A percentile compares a stretch with the other conserved stretches of the same genome.
Evolutionary conservation across 2,888 invertebrate species (phyloP).

Genomic region (Ophonus ardosiacus): DNA sequence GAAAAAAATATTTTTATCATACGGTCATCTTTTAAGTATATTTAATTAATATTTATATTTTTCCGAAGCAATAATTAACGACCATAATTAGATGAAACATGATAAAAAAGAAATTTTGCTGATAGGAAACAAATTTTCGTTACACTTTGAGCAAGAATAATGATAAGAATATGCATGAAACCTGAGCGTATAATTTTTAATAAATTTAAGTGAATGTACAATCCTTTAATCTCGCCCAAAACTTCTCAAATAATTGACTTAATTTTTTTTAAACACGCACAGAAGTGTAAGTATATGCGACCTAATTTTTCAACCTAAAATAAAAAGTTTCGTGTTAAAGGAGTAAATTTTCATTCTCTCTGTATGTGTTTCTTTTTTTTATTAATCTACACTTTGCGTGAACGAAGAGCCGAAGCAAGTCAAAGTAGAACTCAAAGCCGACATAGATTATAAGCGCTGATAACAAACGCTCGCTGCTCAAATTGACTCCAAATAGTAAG

Average conservation of each 20-base stretch:
- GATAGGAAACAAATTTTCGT: background rate
- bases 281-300: conserved; percentile 30
- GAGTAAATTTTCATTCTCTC: conserved; percentile 55
- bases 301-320: conserved; percentile 58
- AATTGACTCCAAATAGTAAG: conserved; percentile 4
- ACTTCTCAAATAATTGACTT: conserved; percentile 45
- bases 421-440: conserved; percentile 47
- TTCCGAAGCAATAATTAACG: background rate
- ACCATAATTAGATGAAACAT: background rate
- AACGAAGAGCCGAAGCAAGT: conserved; percentile 42
- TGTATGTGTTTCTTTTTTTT: conserved; percentile 53
- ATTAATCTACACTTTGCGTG: conserved; percentile 62
- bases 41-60: too few species aligned
- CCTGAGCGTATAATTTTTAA: conserved; percentile 23
- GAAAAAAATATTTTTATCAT: too few species aligned
- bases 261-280: conserved; percentile 48
- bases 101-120: background rate
- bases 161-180: conserved; percentile 27
- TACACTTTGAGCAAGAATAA: conserved; percentile 19
- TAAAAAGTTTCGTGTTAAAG: conserved; percentile 60
- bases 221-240: conserved; percentile 21
- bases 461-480: conserved; percentile 48
- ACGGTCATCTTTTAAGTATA: too few species aligned
- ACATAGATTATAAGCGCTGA: conserved; percentile 56
- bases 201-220: conserved; percentile 41